Percentiles rank a stretch among this genome's conserved stretches.
These are phyloP conservation scores for Plodia interpunctella DNA, from an alignment of 1,140 invertebrate genomes.

Conservation along the genomic window DNA sequence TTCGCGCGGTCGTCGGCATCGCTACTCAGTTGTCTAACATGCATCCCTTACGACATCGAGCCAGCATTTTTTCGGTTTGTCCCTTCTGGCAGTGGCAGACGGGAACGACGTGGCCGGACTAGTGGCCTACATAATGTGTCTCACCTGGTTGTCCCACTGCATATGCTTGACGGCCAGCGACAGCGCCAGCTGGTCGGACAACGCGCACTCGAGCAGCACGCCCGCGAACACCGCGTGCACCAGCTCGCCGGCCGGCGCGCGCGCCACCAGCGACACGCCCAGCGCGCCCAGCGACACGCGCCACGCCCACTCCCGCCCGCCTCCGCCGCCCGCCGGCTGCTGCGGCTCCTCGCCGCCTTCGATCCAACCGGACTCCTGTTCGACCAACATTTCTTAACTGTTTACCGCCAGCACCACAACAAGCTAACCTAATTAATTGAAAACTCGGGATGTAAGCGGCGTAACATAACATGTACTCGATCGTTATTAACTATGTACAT, in stretches of 20 bases:
- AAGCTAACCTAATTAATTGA: too few species aligned
- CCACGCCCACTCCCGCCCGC: conserved; percentile 77
- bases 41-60: too few species aligned
- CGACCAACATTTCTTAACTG: neutral
- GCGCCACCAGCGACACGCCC: conserved; percentile 90
- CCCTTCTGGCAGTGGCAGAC: too few species aligned
- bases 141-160: conserved; percentile 92
- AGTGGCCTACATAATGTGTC: too few species aligned
- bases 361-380: conserved; percentile 33
- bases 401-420: too few species aligned
- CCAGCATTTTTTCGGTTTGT: too few species aligned
- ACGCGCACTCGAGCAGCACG: conserved; percentile 83
- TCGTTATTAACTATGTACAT: too few species aligned
- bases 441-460: too few species aligned
- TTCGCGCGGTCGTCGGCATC: too few species aligned
- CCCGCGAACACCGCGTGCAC: conserved; percentile 87
- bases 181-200: conserved; percentile 80
- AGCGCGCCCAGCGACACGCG: conserved; percentile 83
- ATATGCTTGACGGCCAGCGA: conserved; percentile 85
- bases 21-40: too few species aligned
- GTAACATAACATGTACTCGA: too few species aligned
- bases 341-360: conserved; percentile 25
- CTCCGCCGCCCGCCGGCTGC: neutral
- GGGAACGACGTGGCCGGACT: too few species aligned
- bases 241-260: conserved; percentile 89